Conservation (phyloP, 37 sponge, comb jelly and placozoan genomes). For the Halichondria panicea region DNA sequence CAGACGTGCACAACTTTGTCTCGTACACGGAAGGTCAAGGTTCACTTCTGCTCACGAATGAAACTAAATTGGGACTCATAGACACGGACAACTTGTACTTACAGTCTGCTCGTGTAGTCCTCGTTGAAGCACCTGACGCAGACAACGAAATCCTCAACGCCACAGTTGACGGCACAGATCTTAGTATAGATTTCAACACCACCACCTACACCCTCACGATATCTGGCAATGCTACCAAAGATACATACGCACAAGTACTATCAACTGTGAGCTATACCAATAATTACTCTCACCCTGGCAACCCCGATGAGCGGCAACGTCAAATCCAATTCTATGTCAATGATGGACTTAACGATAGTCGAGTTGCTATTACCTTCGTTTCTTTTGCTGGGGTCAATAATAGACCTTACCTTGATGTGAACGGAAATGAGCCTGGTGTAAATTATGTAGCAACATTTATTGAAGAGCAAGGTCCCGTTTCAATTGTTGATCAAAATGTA, state of each 20-base stretch:
- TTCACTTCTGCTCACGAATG: conserved; percentile 59
- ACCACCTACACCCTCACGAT: conserved; percentile 65
- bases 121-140: conserved; percentile 71
- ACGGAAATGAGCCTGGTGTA: conserved; percentile 45
- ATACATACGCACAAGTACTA: conserved; percentile 56
- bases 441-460: conserved; percentile 45
- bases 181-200: conserved; percentile 42
- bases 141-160: conserved; percentile 65
- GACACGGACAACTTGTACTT: conserved; percentile 75
- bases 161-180: conserved; percentile 45
- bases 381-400: conserved; percentile 78
- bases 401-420: conserved; percentile 69
- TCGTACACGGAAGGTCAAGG: conserved; percentile 81
- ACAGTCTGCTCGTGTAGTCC: conserved; percentile 48
- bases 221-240: conserved; percentile 58
- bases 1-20: conserved; percentile 67
- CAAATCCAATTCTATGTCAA: conserved; percentile 59
- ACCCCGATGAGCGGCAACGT: conserved; percentile 66
- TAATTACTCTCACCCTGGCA: conserved; percentile 70
- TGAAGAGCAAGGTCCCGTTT: conserved; percentile 75
- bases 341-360: conserved; percentile 69
- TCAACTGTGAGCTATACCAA: conserved; percentile 78
- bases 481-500: conserved; percentile 41
- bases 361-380: conserved; percentile 46
- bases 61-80: conserved; percentile 45